Percentiles rank a stretch among this genome's conserved stretches.
These are phyloP conservation scores for Catocala nupta DNA, from an alignment of 2,888 invertebrate species.

Conservation along the genomic window DNA sequence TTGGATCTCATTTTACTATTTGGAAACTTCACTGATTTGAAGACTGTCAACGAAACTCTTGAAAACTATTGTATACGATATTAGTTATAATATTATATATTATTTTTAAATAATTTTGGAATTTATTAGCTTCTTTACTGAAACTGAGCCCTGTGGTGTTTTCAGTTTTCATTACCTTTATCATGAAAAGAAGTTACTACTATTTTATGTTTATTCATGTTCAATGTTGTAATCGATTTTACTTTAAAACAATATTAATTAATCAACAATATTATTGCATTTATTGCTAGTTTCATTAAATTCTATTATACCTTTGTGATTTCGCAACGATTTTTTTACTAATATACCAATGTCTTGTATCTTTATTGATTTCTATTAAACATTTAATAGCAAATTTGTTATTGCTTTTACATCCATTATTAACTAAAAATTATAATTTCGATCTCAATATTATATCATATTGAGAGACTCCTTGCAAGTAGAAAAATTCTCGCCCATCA, in stretches of 20 bases:
- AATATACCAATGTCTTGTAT: conserved; percentile 23
- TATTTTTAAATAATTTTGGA: conserved; percentile 3
- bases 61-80: conserved; percentile 50
- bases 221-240: no score
- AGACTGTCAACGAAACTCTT: conserved; percentile 39
- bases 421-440: no score
- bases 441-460: no score
- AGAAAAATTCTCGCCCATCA: no score
- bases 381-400: conserved; percentile 18
- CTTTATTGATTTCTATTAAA: conserved; percentile 33
- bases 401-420: conserved; percentile 14
- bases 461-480: no score
- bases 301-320: conserved; percentile 19
- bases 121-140: no score
- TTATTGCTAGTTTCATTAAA: conserved; percentile 14
- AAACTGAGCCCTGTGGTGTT: no score
- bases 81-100: conserved; percentile 36
- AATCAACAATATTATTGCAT: conserved; percentile 3
- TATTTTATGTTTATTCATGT: no score
- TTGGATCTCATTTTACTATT: conserved; percentile 49
- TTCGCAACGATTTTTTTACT: conserved; percentile 22
- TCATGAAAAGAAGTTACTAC: background rate
- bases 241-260: background rate
- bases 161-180: no score
- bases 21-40: conserved; percentile 24